Evolutionary conservation across 2,797 vertebrate genomes (phyloP), one percentile per base, ranked within the genome.

Genomic region (Sitta carolinensis): DNA sequence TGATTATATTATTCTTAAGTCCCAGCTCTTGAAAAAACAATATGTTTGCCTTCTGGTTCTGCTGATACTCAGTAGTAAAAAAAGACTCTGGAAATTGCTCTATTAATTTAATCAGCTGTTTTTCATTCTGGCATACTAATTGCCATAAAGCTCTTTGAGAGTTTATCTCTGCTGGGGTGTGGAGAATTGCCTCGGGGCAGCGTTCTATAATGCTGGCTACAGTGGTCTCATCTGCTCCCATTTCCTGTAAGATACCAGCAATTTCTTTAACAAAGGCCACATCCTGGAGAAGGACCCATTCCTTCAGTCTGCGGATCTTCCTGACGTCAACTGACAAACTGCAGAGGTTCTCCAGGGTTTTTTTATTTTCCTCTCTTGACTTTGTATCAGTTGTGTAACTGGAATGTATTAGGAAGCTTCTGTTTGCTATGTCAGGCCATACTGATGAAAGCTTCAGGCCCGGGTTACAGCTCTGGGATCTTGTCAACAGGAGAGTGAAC

Each of bases 31-130:
- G 98, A 95, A 99, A 99, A 96, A 98, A 99, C 7, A 91, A 58
- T 27, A 99, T 97, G 89, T 99, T 99, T 87, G 97, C 97, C 84
- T 95, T 97, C 96, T 98, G 98, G 95, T 98, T 98, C 91, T 97
- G 96, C 7, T 98, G 98, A 96, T 98, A 92, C 30, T 97, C 92
- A 45, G 97, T 95, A 18, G 97, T 98, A 95, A 99, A 99, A 97
- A 99, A 99, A 22, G 99, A 98, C 30, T 98, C 98, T 20, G 99
- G 99, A 95, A 99, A 99, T 81, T 98, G 99, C 94, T 99, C 98
- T 87, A 99, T 98, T 90, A 99, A 98, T 74, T 96, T 97, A 72
- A 99, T 94, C 67, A 99, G 94, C 29, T 99, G 98, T 23, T 95
- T 98, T 79, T 98, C 92, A 30, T 97, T 98, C 78, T 97, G 97